A percentile compares a stretch with the other conserved stretches of the same genome.
Conservation (phyloP, 2,888 invertebrate species). For the Gymnoscelis rufifasciata region DNA sequence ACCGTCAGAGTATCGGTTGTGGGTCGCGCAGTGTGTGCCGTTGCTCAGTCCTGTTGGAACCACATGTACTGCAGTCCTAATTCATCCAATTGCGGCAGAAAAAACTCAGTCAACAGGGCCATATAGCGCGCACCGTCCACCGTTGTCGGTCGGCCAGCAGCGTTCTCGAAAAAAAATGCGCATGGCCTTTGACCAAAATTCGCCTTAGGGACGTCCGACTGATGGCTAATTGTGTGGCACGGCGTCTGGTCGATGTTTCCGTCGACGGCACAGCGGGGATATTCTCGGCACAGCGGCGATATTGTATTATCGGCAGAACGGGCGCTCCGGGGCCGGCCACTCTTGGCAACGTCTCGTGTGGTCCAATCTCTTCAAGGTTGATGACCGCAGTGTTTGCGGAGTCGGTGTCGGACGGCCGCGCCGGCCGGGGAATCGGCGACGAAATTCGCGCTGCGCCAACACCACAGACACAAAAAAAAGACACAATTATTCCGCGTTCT, state of each 20-base stretch:
- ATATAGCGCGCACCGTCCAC: background rate
- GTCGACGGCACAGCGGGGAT: background rate
- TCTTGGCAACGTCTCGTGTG: background rate
- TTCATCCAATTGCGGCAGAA: background rate
- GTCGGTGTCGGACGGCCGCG: too few relatives aligned
- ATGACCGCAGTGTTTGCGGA: too few relatives aligned
- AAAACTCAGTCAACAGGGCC: background rate
- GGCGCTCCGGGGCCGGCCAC: background rate
- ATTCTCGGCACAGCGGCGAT: too few relatives aligned
- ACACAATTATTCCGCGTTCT: background rate
- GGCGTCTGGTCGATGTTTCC: too few relatives aligned
- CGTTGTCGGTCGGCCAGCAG: too few relatives aligned
- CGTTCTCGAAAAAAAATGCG: too few relatives aligned
- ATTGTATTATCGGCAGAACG: background rate
- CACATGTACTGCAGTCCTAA: background rate
- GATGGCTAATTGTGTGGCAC: too few relatives aligned
- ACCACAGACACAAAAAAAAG: too few relatives aligned
- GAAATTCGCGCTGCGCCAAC: background rate
- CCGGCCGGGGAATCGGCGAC: background rate
- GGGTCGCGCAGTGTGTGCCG: conserved; percentile 21
- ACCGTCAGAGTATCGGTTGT: conserved; percentile 19
- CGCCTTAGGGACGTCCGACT: too few relatives aligned
- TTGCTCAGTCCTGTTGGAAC: conserved; percentile 17
- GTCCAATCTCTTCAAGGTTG: too few relatives aligned
- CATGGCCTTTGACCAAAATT: too few relatives aligned